Base-by-base conservation (phyloP, 2,888 invertebrate species). In the Tetramorium bicarinatum region DNA sequence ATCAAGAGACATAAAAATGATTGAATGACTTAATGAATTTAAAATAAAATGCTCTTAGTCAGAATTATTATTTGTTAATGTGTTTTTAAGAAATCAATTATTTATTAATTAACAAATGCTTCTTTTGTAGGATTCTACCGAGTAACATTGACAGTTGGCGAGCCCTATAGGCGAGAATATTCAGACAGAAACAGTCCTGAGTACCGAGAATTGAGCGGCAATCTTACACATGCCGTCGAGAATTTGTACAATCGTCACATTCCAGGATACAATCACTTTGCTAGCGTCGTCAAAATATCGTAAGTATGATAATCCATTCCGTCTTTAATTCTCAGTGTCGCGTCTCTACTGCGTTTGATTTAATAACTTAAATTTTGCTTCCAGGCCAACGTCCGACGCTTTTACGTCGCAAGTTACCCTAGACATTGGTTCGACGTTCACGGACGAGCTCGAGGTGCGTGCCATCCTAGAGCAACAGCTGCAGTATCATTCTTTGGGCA, bases 221-320 rank as follows among this genome's bases (percentile, higher is more conserved):
- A 96, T 29, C 93, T 97, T 49, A 96, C 96, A 0, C 95, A 95
- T 29, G 96, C 96, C 0, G 95, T 97, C 13, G 96, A 97, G 85
- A 93, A 94, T 2, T 94, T 97, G 7, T 97, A 96, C 90, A 95
- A 95, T 11, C 89, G 76, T 11, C 85, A 76, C 8, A 84, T 93
- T 59, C 91, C 92, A 2, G 82, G 84, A 21, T 89, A 92, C 75
- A 89, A 91, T 59, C 92, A 93, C 59, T 90, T 90, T 6, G 96
- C 97, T 0, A 96, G 96, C 82, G 96, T 97, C 25, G 96, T 97
- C 29, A 96, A 96, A 87, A 96, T 97, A 92, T 96, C 96, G 97
- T 97, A 95, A 96, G 97, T 96, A 21, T 6, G 8, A 41, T 54
- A 34, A n/a, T 29, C 13, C 7, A 44, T 15, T 67, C 4, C 3